phyloP scores from a whole-genome alignment of 2,797 vertebrate genomes.

The Sciurus carolinensis region DNA sequence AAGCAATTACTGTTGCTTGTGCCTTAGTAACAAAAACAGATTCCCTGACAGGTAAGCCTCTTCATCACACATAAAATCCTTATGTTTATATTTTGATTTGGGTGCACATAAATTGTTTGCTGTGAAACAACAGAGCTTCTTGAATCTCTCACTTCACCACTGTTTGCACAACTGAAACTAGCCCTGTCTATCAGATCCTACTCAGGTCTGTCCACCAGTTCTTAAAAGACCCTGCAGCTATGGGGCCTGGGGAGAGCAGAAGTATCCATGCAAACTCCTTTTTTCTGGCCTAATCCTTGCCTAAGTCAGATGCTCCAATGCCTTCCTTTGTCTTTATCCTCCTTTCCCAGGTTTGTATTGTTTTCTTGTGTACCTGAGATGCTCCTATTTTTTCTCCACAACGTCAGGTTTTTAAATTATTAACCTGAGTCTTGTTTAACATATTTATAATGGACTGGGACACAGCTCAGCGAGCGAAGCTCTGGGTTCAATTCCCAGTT shows the following conservation, averaged over 20 bases:
- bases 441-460: slow-evolving; percentile 35
- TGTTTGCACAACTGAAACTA: slow-evolving; percentile 25
- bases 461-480: too few species aligned
- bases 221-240: neutral
- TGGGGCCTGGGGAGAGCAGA: neutral
- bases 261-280: neutral
- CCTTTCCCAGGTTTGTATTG: neutral
- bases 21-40: neutral
- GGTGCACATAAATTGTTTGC: slow-evolving; percentile 50
- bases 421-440: neutral
- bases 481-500: too few species aligned
- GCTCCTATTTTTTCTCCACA: neutral
- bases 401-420: neutral
- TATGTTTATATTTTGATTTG: slow-evolving; percentile 52
- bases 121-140: neutral
- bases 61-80: neutral
- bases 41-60: neutral
- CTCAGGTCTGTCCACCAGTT: neutral
- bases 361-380: slow-evolving; percentile 10
- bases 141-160: neutral
- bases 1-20: neutral
- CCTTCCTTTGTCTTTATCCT: neutral
- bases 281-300: neutral
- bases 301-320: neutral
- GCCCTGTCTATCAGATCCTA: neutral